Evolutionary conservation across 1,140 invertebrate genomes (phyloP).

Genomic region (Parasteatoda tepidariorum): DNA sequence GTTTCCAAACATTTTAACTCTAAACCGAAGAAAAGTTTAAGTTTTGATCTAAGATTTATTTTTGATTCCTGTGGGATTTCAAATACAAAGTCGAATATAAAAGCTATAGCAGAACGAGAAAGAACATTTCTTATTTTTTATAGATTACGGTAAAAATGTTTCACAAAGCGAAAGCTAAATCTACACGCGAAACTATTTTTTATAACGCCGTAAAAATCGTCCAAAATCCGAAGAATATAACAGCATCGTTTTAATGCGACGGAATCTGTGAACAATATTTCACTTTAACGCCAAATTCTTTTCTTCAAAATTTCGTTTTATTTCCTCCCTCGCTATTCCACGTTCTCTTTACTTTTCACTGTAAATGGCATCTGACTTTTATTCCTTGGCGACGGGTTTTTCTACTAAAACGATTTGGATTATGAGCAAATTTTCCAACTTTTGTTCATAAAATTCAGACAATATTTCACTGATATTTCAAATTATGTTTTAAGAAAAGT

Average conservation of each 20-base stretch:
- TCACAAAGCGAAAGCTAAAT: conserved; percentile 13
- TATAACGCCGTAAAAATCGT: conserved; percentile 26
- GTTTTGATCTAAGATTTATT: conserved; percentile 19
- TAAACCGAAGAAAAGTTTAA: no score
- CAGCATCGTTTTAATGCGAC: conserved; percentile 34
- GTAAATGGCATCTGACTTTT: background rate
- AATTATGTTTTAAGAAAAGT: no score
- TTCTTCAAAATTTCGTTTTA: conserved; percentile 15
- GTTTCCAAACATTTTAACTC: no score
- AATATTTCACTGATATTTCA: no score
- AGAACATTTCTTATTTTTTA: conserved; percentile 25
- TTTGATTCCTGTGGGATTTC: background rate
- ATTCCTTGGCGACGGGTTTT: no score
- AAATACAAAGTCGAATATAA: conserved; percentile 50
- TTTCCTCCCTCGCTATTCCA: conserved; percentile 1
- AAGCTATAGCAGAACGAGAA: background rate
- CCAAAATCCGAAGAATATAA: conserved; percentile 17
- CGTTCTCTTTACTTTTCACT: no score
- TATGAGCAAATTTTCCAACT: no score
- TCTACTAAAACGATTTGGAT: no score
- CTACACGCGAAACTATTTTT: conserved; percentile 34
- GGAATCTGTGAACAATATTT: conserved; percentile 53
- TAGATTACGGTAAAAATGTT: conserved; percentile 38
- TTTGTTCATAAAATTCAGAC: no score
- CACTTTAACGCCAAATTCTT: conserved; percentile 42